A percentile compares a stretch with the other conserved stretches of the same genome.
These are phyloP conservation scores for Reinhardtius hippoglossoides DNA, from an alignment of 2,113 vertebrate species.

Conservation along the genomic window DNA sequence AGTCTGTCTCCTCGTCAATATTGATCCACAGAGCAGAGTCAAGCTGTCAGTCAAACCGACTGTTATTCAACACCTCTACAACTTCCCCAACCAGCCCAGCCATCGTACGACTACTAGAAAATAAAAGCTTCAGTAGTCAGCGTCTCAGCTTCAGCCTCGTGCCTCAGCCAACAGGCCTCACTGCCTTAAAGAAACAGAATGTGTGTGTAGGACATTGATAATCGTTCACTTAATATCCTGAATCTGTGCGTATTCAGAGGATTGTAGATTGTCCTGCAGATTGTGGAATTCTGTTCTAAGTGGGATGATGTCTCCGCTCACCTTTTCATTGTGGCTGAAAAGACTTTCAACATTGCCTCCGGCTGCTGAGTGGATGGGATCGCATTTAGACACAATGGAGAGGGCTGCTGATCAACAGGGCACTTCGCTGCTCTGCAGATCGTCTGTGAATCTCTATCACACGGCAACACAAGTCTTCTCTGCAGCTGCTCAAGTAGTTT, in stretches of 20 bases:
- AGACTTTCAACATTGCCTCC: slow-evolving; percentile 43
- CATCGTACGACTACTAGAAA: slow-evolving; percentile 2
- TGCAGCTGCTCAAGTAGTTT: slow-evolving; percentile 34
- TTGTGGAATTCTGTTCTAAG: slow-evolving; percentile 43
- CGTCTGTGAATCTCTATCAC: slow-evolving; percentile 16
- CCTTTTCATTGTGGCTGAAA: slow-evolving; percentile 52
- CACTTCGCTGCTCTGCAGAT: slow-evolving; percentile 43
- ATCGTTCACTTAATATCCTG: slow-evolving; percentile 34
- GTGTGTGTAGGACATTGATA: slow-evolving; percentile 45
- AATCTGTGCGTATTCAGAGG: slow-evolving; percentile 29
- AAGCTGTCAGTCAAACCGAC: slow-evolving; percentile 23
- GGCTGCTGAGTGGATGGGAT: slow-evolving; percentile 49
- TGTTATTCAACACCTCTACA: slow-evolving; percentile 38
- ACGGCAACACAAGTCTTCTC: slow-evolving; percentile 27
- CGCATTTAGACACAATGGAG: slow-evolving; percentile 42
- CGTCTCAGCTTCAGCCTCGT: slow-evolving; percentile 36
- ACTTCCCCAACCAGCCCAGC: slow-evolving; percentile 12
- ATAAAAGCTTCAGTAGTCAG: slow-evolving; percentile 11
- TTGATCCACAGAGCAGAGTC: slow-evolving; percentile 8
- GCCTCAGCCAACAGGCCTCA: slow-evolving; percentile 54
- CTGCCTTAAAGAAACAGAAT: slow-evolving; percentile 51
- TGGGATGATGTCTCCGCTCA: background rate
- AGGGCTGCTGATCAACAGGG: slow-evolving; percentile 48
- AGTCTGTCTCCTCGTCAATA: background rate
- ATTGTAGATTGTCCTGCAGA: slow-evolving; percentile 48